A percentile compares a stretch with the other conserved stretches of the same genome.
Conservation (phyloP, 2,797 vertebrate species). For the Brotula barbata region DNA sequence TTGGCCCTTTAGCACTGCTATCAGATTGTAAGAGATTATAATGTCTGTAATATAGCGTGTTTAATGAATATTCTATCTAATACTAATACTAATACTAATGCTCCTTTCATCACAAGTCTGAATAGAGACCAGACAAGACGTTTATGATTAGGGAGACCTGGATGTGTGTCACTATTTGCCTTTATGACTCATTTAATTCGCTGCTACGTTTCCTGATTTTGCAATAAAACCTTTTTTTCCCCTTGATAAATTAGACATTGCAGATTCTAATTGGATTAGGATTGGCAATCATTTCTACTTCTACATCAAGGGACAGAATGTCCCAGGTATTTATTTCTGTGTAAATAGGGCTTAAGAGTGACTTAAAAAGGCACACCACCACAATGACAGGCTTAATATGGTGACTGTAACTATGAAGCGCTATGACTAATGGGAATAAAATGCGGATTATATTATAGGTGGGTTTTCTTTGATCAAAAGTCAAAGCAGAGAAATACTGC, state of each 20-base stretch:
- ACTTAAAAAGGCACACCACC: constrained; percentile 30
- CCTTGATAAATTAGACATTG: neutral
- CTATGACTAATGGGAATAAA: constrained; percentile 8
- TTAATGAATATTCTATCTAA: too few species aligned
- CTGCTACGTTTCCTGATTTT: too few species aligned
- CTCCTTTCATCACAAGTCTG: too few species aligned
- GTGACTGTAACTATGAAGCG: constrained; percentile 17
- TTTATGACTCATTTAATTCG: too few species aligned
- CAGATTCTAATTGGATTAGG: constrained; percentile 5
- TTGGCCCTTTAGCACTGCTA: too few species aligned
- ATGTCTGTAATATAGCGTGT: too few species aligned
- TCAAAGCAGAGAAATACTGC: neutral
- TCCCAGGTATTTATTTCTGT: constrained; percentile 13
- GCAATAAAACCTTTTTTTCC: too few species aligned
- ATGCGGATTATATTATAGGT: constrained; percentile 27
- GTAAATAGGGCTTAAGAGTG: constrained; percentile 25
- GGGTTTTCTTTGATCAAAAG: constrained; percentile 15
- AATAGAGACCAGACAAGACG: too few species aligned
- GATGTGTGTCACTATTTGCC: too few species aligned
- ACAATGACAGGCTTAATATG: constrained; percentile 8
- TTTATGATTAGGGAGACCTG: too few species aligned
- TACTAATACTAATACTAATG: too few species aligned
- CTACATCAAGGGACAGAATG: constrained; percentile 18
- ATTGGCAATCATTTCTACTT: neutral
- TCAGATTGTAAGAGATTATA: too few species aligned